Conservation (phyloP, 2,113 vertebrate species). For the Microtus montanus region DNA sequence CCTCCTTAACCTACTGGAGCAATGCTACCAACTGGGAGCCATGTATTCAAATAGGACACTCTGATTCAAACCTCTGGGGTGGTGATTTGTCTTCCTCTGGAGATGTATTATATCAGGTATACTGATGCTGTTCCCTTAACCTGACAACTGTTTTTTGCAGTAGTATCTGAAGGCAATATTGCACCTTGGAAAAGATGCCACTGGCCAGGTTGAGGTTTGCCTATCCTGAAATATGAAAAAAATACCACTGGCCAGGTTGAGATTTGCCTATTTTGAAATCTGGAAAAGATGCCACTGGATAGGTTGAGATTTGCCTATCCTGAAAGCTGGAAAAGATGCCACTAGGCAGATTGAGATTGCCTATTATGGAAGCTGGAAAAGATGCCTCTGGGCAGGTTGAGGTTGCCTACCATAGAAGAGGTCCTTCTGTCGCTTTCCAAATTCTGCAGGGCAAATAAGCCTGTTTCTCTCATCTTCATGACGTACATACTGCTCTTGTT, state of each 20-base stretch:
- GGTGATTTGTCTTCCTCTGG: too few relatives aligned
- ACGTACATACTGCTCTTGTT: accelerated
- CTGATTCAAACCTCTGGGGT: too few relatives aligned
- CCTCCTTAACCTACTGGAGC: not conserved
- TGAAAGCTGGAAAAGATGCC: too few relatives aligned
- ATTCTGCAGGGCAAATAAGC: not conserved
- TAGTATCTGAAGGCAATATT: not conserved
- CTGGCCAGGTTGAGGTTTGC: not conserved
- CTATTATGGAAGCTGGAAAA: too few relatives aligned
- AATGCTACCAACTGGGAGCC: not conserved
- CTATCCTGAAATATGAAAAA: accelerated
- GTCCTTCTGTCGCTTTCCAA: too few relatives aligned
- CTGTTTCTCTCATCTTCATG: not conserved
- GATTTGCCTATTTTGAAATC: not conserved
- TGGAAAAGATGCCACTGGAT: too few relatives aligned
- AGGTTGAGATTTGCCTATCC: not conserved
- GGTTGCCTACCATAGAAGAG: not conserved
- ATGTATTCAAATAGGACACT: not conserved
- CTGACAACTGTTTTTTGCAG: not conserved
- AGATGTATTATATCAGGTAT: not conserved
- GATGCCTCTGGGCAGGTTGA: not conserved
- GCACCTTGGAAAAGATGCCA: too few relatives aligned
- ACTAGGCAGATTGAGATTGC: not conserved
- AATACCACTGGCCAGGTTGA: too few relatives aligned
- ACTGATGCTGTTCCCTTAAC: not conserved